Evolutionary conservation across 2,888 invertebrate genomes (phyloP).

Genomic region (Volucella inanis): DNA sequence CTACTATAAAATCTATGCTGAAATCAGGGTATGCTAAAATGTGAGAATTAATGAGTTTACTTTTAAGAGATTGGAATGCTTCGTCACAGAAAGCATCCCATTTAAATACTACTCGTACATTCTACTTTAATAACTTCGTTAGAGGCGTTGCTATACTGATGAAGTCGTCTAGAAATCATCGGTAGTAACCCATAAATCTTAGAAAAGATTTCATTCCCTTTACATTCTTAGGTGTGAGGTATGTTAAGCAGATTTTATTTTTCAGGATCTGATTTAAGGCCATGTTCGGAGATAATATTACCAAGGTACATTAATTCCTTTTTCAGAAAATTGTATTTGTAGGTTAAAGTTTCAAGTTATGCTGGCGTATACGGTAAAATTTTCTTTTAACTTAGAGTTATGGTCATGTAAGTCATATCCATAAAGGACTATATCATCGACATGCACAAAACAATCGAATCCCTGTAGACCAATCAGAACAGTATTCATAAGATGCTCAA

Average conservation of each 20-base stretch:
- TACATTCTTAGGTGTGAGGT: background rate
- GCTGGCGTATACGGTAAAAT: background rate
- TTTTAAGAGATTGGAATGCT: too few species aligned
- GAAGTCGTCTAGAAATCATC: background rate
- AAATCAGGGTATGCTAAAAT: too few species aligned
- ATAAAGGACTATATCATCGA: too few species aligned
- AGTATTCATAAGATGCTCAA: background rate
- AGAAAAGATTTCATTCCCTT: background rate
- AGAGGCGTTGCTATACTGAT: too few species aligned
- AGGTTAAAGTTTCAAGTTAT: background rate
- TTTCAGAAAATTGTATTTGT: too few species aligned
- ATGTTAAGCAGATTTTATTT: background rate
- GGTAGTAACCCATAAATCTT: background rate
- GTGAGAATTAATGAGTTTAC: too few species aligned
- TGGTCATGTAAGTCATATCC: background rate
- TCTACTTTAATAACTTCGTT: background rate
- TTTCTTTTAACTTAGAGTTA: background rate
- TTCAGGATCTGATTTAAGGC: background rate
- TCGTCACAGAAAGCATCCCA: too few species aligned
- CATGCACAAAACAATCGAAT: background rate
- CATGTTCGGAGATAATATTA: background rate
- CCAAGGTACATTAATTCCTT: background rate
- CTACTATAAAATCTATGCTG: too few species aligned
- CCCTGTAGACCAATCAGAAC: background rate
- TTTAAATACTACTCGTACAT: background rate